Percentiles rank a stretch among this genome's conserved stretches.
Evolutionary conservation across 2,113 vertebrate species (phyloP).

Genomic region (Aptenodytes forsteri): DNA sequence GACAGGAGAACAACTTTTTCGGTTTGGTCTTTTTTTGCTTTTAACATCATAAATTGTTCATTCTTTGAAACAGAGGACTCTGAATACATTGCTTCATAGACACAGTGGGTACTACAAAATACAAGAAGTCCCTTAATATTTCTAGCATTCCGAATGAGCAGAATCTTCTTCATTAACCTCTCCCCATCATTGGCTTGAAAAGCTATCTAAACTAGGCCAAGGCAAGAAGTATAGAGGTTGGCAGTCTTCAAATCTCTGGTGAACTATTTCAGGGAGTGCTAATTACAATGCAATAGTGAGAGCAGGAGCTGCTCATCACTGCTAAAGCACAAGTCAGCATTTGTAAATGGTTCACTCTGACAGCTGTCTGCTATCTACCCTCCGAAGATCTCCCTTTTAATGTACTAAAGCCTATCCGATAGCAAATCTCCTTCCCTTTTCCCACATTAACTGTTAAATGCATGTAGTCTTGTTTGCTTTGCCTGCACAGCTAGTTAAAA

Average conservation of each 20-base stretch:
- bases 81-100: neutral
- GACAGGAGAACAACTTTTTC: neutral
- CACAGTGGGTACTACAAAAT: neutral
- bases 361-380: neutral
- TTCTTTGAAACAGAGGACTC: neutral
- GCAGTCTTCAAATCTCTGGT: constrained; percentile 24
- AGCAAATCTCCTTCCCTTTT: neutral
- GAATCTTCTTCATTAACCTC: constrained; percentile 15
- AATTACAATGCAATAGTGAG: constrained; percentile 35
- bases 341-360: constrained; percentile 6
- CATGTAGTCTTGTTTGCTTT: neutral
- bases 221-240: neutral
- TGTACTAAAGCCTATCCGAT: neutral
- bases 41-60: neutral
- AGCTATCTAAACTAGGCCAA: constrained; percentile 28
- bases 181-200: neutral
- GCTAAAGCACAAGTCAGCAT: neutral
- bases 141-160: neutral
- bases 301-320: neutral
- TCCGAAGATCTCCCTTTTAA: neutral
- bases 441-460: neutral
- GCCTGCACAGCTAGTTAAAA: neutral
- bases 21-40: neutral
- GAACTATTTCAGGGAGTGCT: constrained; percentile 23
- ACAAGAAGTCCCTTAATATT: neutral